Base-by-base conservation (phyloP, 2,888 invertebrate species). In the Acrocyrtus sp. region DNA sequence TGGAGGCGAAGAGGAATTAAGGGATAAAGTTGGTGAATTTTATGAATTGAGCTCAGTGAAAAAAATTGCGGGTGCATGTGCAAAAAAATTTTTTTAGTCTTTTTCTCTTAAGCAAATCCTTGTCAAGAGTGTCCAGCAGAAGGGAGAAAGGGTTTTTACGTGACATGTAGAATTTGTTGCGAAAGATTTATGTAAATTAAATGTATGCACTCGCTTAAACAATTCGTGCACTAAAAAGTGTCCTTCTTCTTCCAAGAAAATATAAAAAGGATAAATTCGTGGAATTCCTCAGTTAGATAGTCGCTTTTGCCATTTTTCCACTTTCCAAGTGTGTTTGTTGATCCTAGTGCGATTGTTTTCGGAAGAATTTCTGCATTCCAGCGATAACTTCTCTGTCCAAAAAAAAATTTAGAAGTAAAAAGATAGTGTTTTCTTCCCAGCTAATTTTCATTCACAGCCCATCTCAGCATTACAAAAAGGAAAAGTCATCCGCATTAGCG, bases 261-360 rank as follows among this genome's bases (percentile, higher is more conserved):
- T 1, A 43, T 19, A 51, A 51, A 41, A 17, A 48, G 29, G 5
- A 26, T 48, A 17, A 34, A 50, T 61, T 47, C 4, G 22, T 21
- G 50, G 17, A 3, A 48, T 6, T 50, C 24, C 29, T 34, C 12
- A 8, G 6, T 34, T 15, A n/a, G 41, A 50, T 48, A 41, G 34
- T 19, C 51, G 19, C 15, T 39, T 39, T 61, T 41, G 19, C 19
- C 10, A 29, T 34, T 34, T 34, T 12, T 34, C 34, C n/a, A n/a
- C 22, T 60, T 60, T 47, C 26, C 41, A 61, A 50, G 61, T 47
- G 56, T 65, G 47, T 57, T 56, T 34, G 57, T 66, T 66, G 19
- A 47, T 39, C 34, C 24, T 34, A 57, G 66, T 66, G 66, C 48
- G 39, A 66, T 57, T 66, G 56, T 66, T 56, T 53, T 22, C 19